These are phyloP conservation scores for Bradypus variegatus DNA, from an alignment of 2,797 vertebrate genomes.

Conservation along the genomic window DNA sequence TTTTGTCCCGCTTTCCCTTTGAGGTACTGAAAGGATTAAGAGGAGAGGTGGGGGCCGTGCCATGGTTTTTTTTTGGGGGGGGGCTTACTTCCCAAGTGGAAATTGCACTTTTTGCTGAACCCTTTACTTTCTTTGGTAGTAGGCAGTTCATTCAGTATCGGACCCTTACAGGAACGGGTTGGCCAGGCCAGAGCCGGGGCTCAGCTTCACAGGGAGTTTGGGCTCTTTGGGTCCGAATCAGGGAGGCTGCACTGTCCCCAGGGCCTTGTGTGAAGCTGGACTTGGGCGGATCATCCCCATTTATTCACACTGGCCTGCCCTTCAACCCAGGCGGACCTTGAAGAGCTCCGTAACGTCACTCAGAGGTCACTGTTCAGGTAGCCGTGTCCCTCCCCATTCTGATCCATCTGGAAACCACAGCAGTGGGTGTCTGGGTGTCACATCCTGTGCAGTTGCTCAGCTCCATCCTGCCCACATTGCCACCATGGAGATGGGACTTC, in stretches of 20 bases:
- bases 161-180: background rate
- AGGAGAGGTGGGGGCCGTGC: background rate
- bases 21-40: slow-evolving; percentile 49
- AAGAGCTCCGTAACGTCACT: background rate
- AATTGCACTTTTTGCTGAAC: slow-evolving; percentile 59
- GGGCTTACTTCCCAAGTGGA: slow-evolving; percentile 44
- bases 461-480: background rate
- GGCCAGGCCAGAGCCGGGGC: background rate
- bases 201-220: background rate
- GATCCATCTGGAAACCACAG: background rate
- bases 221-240: background rate
- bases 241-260: background rate
- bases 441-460: background rate
- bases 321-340: rapidly evolving
- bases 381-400: background rate
- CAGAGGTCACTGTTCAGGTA: background rate
- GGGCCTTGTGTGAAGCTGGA: background rate
- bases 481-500: background rate
- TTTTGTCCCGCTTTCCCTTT: slow-evolving; percentile 18
- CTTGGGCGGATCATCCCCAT: background rate
- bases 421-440: background rate
- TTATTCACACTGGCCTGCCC: background rate
- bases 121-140: background rate
- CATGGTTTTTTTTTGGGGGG: slow-evolving; percentile 5
- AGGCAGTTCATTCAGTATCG: background rate